Conservation (phyloP, 2,888 invertebrate genomes). For the Trachelus iudaicus region DNA sequence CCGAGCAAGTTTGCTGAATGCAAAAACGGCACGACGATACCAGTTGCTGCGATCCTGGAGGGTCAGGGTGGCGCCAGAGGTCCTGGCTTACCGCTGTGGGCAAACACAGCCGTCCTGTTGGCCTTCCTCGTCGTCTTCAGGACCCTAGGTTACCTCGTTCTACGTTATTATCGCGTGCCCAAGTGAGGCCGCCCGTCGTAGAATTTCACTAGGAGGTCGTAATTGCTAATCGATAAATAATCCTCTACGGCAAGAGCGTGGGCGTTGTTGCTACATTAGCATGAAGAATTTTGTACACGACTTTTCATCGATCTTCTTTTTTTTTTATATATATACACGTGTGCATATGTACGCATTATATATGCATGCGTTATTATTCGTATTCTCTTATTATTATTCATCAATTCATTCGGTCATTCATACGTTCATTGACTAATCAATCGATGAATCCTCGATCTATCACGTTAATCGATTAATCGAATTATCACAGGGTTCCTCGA, state of each 20-base stretch:
- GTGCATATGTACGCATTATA: neutral
- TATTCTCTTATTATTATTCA: neutral
- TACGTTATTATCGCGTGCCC: conserved; percentile 77
- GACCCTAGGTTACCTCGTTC: conserved; percentile 77
- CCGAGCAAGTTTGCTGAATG: conserved; percentile 77
- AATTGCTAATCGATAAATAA: conserved; percentile 6
- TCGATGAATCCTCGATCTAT: conserved; percentile 13
- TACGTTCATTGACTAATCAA: conserved; percentile 13
- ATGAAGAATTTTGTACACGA: conserved; percentile 40
- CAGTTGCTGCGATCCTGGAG: conserved; percentile 74
- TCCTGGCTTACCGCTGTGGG: conserved; percentile 73
- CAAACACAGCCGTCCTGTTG: conserved; percentile 77
- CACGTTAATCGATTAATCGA: neutral
- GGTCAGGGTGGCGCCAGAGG: conserved; percentile 72
- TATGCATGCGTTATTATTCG: neutral
- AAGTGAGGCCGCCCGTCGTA: conserved; percentile 65
- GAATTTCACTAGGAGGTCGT: neutral
- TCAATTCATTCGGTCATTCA: neutral
- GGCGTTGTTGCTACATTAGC: conserved; percentile 28
- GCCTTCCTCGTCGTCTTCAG: conserved; percentile 79
- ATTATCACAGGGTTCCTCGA: neutral
- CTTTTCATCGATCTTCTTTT: conserved; percentile 33
- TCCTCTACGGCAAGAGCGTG: neutral
- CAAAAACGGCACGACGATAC: conserved; percentile 72
- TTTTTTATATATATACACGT: neutral